phyloP scores from a whole-genome alignment of 2,797 vertebrate species.

The Botia kubotai region DNA sequence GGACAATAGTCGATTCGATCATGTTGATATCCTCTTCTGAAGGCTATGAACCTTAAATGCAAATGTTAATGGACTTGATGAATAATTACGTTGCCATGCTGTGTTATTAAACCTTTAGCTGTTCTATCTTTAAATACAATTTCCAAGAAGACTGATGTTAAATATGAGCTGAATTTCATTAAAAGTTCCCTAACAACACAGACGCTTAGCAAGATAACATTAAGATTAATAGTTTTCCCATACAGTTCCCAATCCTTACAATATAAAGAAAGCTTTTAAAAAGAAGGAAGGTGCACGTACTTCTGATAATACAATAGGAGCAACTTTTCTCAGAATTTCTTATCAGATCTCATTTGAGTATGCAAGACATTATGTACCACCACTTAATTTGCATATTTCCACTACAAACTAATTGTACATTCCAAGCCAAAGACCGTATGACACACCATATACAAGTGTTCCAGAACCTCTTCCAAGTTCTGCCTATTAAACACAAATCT shows the following conservation, averaged over 20 bases:
- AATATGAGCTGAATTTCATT: conserved; percentile 61
- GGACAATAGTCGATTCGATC: conserved; percentile 34
- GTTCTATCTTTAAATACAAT: conserved; percentile 51
- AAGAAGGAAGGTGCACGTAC: too few species aligned
- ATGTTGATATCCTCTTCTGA: conserved; percentile 5
- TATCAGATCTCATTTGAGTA: conserved; percentile 16
- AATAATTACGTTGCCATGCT: conserved; percentile 64
- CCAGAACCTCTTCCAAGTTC: conserved; percentile 4
- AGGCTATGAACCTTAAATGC: conserved; percentile 23
- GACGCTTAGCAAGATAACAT: not conserved
- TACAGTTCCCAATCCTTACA: too few species aligned
- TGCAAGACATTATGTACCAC: not conserved
- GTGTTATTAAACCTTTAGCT: conserved; percentile 57
- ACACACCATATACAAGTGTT: conserved; percentile 7
- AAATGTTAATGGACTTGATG: conserved; percentile 64
- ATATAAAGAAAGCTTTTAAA: too few species aligned
- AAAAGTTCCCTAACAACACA: conserved; percentile 27
- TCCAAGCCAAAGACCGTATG: not conserved
- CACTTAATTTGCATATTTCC: conserved; percentile 12
- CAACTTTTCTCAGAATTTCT: not conserved
- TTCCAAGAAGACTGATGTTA: conserved; percentile 62
- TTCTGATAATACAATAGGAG: not conserved
- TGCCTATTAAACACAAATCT: conserved; percentile 26
- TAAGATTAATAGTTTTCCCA: not conserved
- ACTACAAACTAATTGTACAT: not conserved